A percentile compares a stretch with the other conserved stretches of the same genome.
Evolutionary conservation across 2,888 invertebrate genomes (phyloP).

Genomic region (Pollenia labialis): DNA sequence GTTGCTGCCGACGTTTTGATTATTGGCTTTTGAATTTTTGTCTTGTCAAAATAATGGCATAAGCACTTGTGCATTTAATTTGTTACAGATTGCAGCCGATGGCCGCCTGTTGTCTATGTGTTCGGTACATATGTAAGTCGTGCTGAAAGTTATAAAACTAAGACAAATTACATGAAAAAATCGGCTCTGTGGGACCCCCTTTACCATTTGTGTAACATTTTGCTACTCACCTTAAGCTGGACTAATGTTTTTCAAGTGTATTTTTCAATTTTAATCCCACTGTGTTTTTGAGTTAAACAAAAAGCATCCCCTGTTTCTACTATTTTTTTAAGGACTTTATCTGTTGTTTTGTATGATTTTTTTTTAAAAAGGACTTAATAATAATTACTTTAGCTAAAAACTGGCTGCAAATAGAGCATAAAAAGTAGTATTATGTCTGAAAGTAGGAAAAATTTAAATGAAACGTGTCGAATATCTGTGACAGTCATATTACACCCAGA

Average conservation of each 20-base stretch:
- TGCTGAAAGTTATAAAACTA: too few relatives aligned
- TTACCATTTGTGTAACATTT: too few relatives aligned
- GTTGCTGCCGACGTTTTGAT: too few relatives aligned
- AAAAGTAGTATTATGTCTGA: not conserved
- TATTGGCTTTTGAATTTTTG: too few relatives aligned
- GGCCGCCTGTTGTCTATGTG: too few relatives aligned
- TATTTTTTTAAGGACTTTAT: not conserved
- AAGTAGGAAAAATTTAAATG: slow-evolving; percentile 21
- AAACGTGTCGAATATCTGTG: slow-evolving; percentile 68
- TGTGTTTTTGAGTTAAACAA: not conserved
- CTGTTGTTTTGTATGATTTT: not conserved
- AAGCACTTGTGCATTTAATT: too few relatives aligned
- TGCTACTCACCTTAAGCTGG: too few relatives aligned
- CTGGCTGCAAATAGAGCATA: slow-evolving; percentile 28
- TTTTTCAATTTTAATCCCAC: not conserved
- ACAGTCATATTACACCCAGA: slow-evolving; percentile 62
- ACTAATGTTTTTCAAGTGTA: not conserved
- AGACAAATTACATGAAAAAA: too few relatives aligned
- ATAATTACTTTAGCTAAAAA: slow-evolving; percentile 64
- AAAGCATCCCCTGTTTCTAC: slow-evolving; percentile 33
- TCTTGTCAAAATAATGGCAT: too few relatives aligned
- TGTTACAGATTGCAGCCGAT: too few relatives aligned
- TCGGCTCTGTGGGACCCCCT: too few relatives aligned
- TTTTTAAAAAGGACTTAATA: slow-evolving; percentile 49
- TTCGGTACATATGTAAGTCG: too few relatives aligned